Base-by-base conservation (phyloP, 1,140 invertebrate species). In the Oedothorax gibbosus region DNA sequence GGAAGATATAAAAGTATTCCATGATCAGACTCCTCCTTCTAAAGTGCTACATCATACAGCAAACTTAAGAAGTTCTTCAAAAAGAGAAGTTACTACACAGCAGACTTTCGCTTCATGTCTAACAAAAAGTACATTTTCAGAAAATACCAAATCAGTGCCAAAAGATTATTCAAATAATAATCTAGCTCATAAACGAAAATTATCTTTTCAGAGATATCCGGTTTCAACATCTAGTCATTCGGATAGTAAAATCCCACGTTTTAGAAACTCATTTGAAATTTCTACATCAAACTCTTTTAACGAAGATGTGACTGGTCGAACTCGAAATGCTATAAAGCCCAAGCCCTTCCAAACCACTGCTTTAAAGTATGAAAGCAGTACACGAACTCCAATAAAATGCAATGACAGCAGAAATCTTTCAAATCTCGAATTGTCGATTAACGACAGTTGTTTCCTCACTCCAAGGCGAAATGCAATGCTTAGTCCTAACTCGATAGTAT, bases 371-470 rank as follows among this genome's bases (percentile, higher is more conserved):
- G 12, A 9, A n/a, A 20, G 53, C 35, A 35, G 53, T 14, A 35
- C 8, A 4, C 14, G 57, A 57, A 75, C 56, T 14, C 72, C 72
- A 5, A 21, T 35, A n/a, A 56, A 21, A 60, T 57, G 6, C 11
- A 57, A 57, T 35, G 72, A 75, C 15, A 35, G 35, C 35, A 35
- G 35, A 57, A 18, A 8, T 57, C 54, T 35, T 75, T 75, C 72
- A 14, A 51, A 49, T 7, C 18, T 75, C 20, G 35, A 75, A 57
- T n/a, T 56, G 8, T 18, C 49, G 12, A 54, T 71, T 0, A 21
- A 81, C 62, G 54, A 81, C n/a, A 81, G 66, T 60, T 81, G 60
- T 49, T 76, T 84, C 15, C 66, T 68, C 75, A 84, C 81, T 21
- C 81, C 81, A 6, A 54, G 49, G 15, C 20, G 35, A 18, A 76